phyloP scores from a whole-genome alignment of 2,797 vertebrate genomes.

The Anas acuta region DNA sequence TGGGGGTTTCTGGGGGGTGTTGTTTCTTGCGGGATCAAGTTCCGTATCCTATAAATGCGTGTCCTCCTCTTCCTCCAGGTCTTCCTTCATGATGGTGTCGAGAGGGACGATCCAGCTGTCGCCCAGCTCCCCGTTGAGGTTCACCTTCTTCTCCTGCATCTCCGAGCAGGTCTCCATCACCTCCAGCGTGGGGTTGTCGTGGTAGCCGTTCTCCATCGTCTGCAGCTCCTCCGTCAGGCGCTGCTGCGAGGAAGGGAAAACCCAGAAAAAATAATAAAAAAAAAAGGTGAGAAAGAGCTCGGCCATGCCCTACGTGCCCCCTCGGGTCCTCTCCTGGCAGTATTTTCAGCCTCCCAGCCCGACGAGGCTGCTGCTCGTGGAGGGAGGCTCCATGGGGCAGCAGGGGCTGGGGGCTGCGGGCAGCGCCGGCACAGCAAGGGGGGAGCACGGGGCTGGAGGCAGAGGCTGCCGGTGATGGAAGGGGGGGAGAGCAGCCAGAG shows the following conservation, averaged over 20 bases:
- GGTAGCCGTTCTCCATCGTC: conserved; percentile 96
- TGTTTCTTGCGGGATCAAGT: neutral
- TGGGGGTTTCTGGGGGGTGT: neutral
- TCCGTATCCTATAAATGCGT: conserved; percentile 87
- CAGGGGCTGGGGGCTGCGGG: neutral
- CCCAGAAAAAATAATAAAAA: neutral
- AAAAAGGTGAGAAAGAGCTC: neutral
- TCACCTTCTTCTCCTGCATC: conserved; percentile 95
- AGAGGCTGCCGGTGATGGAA: neutral
- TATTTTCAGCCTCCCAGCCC: neutral
- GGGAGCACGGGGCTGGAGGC: neutral
- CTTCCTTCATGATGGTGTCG: conserved; percentile 91
- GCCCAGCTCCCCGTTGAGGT: conserved; percentile 89
- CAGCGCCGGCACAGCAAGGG: neutral
- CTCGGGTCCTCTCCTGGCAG: neutral
- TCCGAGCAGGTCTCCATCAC: conserved; percentile 95
- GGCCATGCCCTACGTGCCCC: neutral
- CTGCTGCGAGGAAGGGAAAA: conserved; percentile 76
- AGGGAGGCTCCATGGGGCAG: neutral
- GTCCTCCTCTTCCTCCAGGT: conserved; percentile 91
- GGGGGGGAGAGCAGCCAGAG: conserved; percentile 22
- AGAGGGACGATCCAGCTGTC: conserved; percentile 97
- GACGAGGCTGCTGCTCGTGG: rapidly evolving
- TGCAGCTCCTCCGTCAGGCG: conserved; percentile 96
- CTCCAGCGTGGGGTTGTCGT: conserved; percentile 96